phyloP scores from a whole-genome alignment of 2,797 vertebrate genomes.

The Sylvia borin region DNA sequence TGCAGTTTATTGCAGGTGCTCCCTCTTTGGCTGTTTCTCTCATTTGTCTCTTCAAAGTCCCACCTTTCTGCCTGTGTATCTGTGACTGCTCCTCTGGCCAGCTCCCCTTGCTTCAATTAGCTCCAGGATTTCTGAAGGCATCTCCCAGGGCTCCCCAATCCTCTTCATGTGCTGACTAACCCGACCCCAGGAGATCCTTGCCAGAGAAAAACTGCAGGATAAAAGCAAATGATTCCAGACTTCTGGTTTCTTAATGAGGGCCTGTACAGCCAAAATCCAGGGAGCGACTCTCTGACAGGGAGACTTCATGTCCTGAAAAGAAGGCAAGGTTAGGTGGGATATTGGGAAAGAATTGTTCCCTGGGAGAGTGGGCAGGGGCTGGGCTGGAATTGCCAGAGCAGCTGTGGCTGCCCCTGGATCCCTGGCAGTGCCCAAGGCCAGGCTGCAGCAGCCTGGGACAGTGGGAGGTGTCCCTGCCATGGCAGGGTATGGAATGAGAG shows the following conservation, averaged over 20 bases:
- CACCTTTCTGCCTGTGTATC: background rate
- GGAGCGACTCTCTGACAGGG: background rate
- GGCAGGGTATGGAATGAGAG: background rate
- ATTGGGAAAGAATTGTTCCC: background rate
- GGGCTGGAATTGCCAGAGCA: background rate
- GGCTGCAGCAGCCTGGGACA: background rate
- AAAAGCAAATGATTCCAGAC: conserved; percentile 23
- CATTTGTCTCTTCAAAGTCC: background rate
- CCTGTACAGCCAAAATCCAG: background rate
- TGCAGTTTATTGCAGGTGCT: background rate
- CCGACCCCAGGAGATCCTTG: background rate
- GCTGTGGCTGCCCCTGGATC: background rate
- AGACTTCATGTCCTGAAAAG: background rate
- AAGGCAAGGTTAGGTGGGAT: background rate
- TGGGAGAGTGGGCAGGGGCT: background rate
- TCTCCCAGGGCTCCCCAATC: background rate
- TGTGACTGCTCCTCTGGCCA: background rate
- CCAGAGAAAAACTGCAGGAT: conserved; percentile 17
- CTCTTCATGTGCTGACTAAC: conserved; percentile 9
- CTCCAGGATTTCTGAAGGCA: background rate
- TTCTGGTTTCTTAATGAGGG: conserved; percentile 25
- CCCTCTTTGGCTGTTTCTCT: background rate
- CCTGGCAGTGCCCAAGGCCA: background rate
- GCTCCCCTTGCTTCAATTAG: conserved; percentile 21
- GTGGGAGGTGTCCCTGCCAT: background rate